Conservation (phyloP, 2,113 vertebrate species). For the Nothobranchius furzeri region DNA sequence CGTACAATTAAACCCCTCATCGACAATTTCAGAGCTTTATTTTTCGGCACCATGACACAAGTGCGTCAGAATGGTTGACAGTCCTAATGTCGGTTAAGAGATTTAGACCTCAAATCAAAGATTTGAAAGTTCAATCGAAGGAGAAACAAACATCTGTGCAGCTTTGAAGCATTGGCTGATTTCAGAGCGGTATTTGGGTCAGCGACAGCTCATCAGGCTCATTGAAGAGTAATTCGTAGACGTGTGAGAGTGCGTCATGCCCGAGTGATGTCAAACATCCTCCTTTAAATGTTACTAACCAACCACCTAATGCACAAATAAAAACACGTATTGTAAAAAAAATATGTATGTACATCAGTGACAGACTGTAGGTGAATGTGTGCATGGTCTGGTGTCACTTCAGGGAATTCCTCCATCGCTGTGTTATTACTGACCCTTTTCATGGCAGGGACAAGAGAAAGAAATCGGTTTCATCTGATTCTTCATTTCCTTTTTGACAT, state of each 20-base stretch:
- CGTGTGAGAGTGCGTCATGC: conserved; percentile 23
- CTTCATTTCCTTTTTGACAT: too few species aligned
- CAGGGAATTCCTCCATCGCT: too few species aligned
- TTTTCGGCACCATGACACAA: neutral
- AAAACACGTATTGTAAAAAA: too few species aligned
- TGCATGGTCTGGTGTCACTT: too few species aligned
- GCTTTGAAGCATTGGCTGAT: conserved; percentile 9
- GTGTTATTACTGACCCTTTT: too few species aligned
- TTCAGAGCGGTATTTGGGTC: conserved; percentile 25
- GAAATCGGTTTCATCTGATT: too few species aligned
- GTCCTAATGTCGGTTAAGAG: neutral
- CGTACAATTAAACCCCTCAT: neutral
- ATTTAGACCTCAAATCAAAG: neutral
- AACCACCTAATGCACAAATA: conserved; percentile 14
- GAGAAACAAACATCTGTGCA: neutral
- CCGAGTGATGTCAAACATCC: conserved; percentile 16
- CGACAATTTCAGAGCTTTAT: neutral
- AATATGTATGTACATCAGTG: too few species aligned
- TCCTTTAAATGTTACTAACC: neutral
- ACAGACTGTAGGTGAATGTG: too few species aligned
- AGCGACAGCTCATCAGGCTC: conserved; percentile 45
- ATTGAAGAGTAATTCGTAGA: conserved; percentile 14
- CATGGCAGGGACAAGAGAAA: too few species aligned
- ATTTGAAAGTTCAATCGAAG: neutral
- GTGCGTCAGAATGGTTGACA: neutral